Base-by-base conservation (phyloP, 2,888 invertebrate species). In the Tanypteryx hageni region DNA sequence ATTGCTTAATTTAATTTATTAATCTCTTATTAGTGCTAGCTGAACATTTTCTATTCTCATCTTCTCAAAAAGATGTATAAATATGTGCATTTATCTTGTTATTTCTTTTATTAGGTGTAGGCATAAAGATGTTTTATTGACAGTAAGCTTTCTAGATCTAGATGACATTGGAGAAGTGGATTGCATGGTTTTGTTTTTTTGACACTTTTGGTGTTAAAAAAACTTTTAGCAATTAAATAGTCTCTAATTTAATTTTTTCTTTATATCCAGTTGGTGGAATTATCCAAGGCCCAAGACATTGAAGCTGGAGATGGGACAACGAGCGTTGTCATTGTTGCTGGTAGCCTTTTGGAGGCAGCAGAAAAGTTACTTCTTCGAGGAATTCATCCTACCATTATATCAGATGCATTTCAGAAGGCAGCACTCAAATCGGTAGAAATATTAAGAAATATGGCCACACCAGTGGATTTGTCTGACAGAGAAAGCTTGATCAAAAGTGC, bases 301-400 rank as follows among this genome's bases (percentile, higher is more conserved):
- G 99, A 99, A 95, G 99, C 99, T 94, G 99, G 99, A 86, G 99
- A 99, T 96, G 99, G 99, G 93, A 99, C 99, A 44, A 99, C 99
- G 14, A 98, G 99, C 44, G 99, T 99, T 92, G 99, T 99, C 14
- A 98, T 99, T 10, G 97, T 99, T 94, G 99, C 99, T 93, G 99
- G 99, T 92, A 98, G 99, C 93, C 95, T 99, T 92, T 96, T 99
- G 92, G 99, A 99, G 95, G 98, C 99, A 92, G 98, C 99, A 92
- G 98, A 99, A 95, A 98, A 98, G 94, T 96, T 99, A 18, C 95
- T 99, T 58, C 96, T 97, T 92, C 98, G 98, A 95, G 99, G 99
- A 89, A 98, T 99, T 94, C 99, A 99, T 95, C 99, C 99, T 2
- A 99, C 99, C 10, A 97, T 98, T 0, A 99, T 99, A 94, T 99